Conservation (phyloP, 2,888 invertebrate genomes). For the Amphipoea lucens region DNA sequence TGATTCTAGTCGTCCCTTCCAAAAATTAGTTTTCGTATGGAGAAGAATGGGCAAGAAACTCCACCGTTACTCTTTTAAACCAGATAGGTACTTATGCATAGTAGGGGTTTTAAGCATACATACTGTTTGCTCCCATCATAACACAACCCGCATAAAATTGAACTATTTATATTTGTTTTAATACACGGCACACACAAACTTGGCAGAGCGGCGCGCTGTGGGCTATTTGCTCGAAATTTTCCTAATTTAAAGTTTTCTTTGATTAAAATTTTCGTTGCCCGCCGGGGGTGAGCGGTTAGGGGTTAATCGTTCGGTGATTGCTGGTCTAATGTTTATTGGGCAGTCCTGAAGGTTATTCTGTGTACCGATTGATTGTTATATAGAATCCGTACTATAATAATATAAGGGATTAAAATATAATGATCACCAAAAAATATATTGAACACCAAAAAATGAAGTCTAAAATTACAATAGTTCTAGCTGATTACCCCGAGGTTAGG, state of each 20-base stretch:
- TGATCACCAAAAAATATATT: too few relatives aligned
- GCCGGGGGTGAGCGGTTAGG: conserved; percentile 27
- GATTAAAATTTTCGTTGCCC: conserved; percentile 60
- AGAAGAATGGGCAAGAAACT: too few relatives aligned
- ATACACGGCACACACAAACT: conserved; percentile 62
- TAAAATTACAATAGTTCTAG: too few relatives aligned
- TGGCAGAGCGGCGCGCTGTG: conserved; percentile 49
- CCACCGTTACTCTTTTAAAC: too few relatives aligned
- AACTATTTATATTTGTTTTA: conserved; percentile 73
- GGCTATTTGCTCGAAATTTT: conserved; percentile 66
- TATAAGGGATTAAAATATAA: too few relatives aligned
- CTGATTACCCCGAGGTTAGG: too few relatives aligned
- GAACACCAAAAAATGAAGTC: too few relatives aligned
- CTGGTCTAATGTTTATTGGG: conserved; percentile 23
- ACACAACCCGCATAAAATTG: conserved; percentile 64
- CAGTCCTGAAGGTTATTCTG: conserved; percentile 4
- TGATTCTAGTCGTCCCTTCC: too few relatives aligned
- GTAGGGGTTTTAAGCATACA: conserved; percentile 20
- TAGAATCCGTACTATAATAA: too few relatives aligned
- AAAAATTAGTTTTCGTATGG: too few relatives aligned
- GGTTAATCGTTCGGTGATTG: conserved; percentile 38
- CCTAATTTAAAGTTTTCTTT: conserved; percentile 68
- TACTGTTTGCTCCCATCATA: conserved; percentile 54
- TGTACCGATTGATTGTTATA: conserved; percentile 23
- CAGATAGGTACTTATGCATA: neutral